Base-by-base conservation (phyloP, 1,140 invertebrate species). In the Cydia splendana region DNA sequence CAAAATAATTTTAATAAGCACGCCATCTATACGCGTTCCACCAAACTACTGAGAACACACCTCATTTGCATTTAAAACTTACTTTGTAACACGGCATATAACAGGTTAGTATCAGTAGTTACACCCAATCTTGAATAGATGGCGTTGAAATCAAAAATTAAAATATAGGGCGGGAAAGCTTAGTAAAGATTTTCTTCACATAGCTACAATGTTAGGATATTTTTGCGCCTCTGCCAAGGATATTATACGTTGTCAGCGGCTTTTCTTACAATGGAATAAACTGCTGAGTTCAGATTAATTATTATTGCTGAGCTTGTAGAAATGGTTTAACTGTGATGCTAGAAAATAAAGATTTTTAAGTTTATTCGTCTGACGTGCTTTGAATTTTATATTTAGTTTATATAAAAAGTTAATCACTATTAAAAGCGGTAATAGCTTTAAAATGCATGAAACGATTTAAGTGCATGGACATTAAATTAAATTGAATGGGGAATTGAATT, bases 81-180 rank as follows among this genome's bases (percentile, higher is more conserved):
- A 62, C 20, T 18, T 57, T 10, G 24, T 24, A 24, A n/a, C 57
- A 62, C 9, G 6, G 1, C 53, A 2, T 4, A n/a, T 57, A 57
- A 10, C 0, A 24, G 24, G 24, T 24, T 62, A 24, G 57, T 24
- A 20, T 62, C 20, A 10, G 20, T 62, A 24, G 57, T 62, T 24
- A 62, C 57, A 62, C 20, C 2, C 2, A 10, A 62, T 10, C 15
- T 12, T 62, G 2, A 10, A 10, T 24, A 62, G 57, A 62, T 62
- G 57, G 57, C 57, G 57, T n/a, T 62, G 9, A 62, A 24, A 20
- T 62, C 57, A 62, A 62, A 24, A 18, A 7, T 9, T 2, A 62
- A 62, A 62, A 62, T 62, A n/a, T 62, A 62, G 57, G 57, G 57
- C 57, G 57, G 51, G 51, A 53, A 62, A 18, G 57, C 20, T 7